Percentiles rank a stretch among this genome's conserved stretches.
Conservation (phyloP, 2,888 invertebrate species). For the Cotesia congregata region DNA sequence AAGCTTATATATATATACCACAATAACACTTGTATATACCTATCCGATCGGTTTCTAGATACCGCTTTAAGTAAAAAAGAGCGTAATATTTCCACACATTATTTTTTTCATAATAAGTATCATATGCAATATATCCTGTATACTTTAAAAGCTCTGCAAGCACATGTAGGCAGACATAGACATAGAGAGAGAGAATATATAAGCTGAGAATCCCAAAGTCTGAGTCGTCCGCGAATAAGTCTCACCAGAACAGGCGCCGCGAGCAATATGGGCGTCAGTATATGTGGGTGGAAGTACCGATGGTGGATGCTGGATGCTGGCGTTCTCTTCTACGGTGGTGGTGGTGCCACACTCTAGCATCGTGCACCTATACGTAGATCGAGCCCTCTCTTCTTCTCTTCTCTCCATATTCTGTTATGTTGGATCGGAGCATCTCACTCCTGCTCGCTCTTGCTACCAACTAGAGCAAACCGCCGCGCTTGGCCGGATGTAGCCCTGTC, state of each 20-base stretch:
- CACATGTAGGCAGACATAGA: background rate
- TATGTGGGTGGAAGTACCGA: background rate
- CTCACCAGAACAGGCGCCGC: background rate
- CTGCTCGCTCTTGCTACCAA: constrained; percentile 1
- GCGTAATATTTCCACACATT: background rate
- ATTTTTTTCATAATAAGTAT: constrained; percentile 22
- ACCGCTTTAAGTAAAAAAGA: constrained; percentile 12
- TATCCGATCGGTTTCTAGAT: constrained; percentile 9
- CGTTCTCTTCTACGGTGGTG: background rate
- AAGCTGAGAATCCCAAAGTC: background rate
- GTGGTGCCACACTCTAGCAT: background rate
- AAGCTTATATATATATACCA: constrained; percentile 53
- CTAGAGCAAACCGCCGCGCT: constrained; percentile 14
- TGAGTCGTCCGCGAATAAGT: constrained; percentile 3
- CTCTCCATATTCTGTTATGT: constrained; percentile 15
- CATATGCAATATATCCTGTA: background rate
- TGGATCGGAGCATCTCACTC: constrained; percentile 23
- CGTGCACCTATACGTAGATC: background rate
- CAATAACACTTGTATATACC: constrained; percentile 56
- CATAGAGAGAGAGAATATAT: background rate
- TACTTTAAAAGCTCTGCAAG: background rate
- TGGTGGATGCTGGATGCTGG: background rate
- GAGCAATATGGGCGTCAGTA: constrained; percentile 1
- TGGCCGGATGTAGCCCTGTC: constrained; percentile 68
- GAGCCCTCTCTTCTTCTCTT: background rate